Evolutionary conservation across 2,888 invertebrate genomes (phyloP), one percentile per base, ranked within the genome.

Genomic region (Caenorhabditis sp.): DNA sequence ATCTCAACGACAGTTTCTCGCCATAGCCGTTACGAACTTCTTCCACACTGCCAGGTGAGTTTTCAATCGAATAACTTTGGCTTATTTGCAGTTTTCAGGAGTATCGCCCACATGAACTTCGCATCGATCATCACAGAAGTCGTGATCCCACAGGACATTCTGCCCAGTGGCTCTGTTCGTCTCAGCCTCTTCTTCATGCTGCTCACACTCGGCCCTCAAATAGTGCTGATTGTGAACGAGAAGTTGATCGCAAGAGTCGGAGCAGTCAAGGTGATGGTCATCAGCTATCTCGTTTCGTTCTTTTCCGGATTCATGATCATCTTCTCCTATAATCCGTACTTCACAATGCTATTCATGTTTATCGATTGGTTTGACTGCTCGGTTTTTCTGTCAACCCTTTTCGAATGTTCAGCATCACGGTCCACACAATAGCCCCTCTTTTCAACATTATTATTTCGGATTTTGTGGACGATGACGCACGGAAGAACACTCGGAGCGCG

Each of bases 91-190:
- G 4, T 48, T 32, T 76, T 24, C 43, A 81, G 83, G 45, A 83
- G 85, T 24, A 82, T 85, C 8, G 82, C 85, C 6, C 88, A 88
- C 45, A 55, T 89, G 72, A 89, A 89, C 74, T 89, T 89, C 41
- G 89, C 89, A 2, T 85, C 89, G n/a, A 89, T 89, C 24, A 81
- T 86, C 15, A 87, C 87, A 4, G 89, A 89, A 53, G 50, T 87
- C 13, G 75, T 89, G n/a, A 82, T 89, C 35, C 84, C 89, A 0
- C 85, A 86, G 58, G 55, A 55, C 3, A 76, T 86, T 41, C 59
- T 89, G 26, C 79, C 87, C 2, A 84, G 82, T 39, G 89, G 89
- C 13, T 87, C 87, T 3, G 3, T 78, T 52, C 70, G 78, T 46
- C 74, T 88, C 8, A 82, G 84, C 22, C 20, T 82, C 2, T 89